phyloP scores from a whole-genome alignment of 2,888 invertebrate species.

The Emmelina monodactyla region DNA sequence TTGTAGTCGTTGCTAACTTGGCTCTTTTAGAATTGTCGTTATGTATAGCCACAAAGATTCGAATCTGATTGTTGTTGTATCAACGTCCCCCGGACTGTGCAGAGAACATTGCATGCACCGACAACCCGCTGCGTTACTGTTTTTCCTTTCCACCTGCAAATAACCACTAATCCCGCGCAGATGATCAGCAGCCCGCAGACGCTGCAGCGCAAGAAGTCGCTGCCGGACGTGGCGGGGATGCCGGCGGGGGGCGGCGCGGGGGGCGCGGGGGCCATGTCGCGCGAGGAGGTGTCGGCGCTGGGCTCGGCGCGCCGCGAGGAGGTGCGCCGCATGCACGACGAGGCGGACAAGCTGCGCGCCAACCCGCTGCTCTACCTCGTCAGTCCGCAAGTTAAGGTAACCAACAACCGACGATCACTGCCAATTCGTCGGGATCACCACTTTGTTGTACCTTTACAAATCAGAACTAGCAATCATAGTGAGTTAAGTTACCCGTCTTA shows the following conservation, averaged over 20 bases:
- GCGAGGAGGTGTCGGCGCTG: constrained; percentile 94
- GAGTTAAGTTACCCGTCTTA: too few relatives aligned
- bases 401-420: background rate
- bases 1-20: too few relatives aligned
- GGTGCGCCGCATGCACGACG: constrained; percentile 88
- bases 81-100: too few relatives aligned
- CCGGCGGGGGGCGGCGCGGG: constrained; percentile 75
- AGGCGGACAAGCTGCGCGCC: constrained; percentile 89
- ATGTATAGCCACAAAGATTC: too few relatives aligned
- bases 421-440: background rate
- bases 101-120: too few relatives aligned
- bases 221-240: constrained; percentile 92
- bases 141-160: too few relatives aligned
- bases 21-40: too few relatives aligned
- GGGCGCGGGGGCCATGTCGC: constrained; percentile 79
- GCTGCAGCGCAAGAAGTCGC: constrained; percentile 92
- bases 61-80: too few relatives aligned
- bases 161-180: too few relatives aligned
- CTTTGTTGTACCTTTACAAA: background rate
- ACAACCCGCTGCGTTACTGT: too few relatives aligned
- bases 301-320: constrained; percentile 95
- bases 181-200: constrained; percentile 80
- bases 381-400: constrained; percentile 97
- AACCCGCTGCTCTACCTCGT: constrained; percentile 95
- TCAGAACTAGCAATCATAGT: too few relatives aligned